Base-by-base conservation (phyloP, 2,797 vertebrate species). In the Hyperoplus immaculatus region DNA sequence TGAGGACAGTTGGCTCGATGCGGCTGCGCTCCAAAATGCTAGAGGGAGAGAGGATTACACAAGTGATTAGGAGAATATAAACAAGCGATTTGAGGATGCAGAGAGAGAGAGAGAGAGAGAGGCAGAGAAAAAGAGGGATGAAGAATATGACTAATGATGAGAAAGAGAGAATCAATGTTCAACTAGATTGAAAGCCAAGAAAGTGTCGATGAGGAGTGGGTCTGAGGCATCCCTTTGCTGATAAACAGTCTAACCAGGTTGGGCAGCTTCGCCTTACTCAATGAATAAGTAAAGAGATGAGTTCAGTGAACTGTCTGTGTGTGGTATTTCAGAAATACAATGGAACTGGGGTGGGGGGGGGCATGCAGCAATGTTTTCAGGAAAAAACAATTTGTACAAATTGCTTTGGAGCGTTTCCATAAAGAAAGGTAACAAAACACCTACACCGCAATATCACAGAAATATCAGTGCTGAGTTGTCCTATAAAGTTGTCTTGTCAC, bases 271-370 rank as follows among this genome's bases (percentile, higher is more conserved):
- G 51, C 73, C 65, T 75, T 69, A 79, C 36, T 16, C 49, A 64
- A 87, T 90, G 78, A 91, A 93, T 94, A 90, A 89, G 87, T 88
- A 82, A 92, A 81, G 80, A 88, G 62, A 79, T 75, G 51, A 76
- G 64, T 81, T 88, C 73, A 86, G 75, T 83, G 74, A 86, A 81
- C 61, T 80, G 84, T 80, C 80, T 47, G 60, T 29, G 67, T 61
- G 71, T 72, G 80, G 74, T 81, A 83, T 78, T 78, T 89, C 73
- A 87, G 45, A 54, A 75, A 69, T 75, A 90, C 86, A 87, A 82
- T 77, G 43, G 62, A 80, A 78, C 21, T 3, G 36, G 36, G 56
- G 72, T 50, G n/a, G 42, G 29, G 29, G 29, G 29, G 29, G 29
- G 66, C 78, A 72, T 65, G 49, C 38, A 43, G 59, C 69, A 69